Evolutionary conservation across 1,140 invertebrate species (phyloP), one percentile per base, ranked within the genome.

Genomic region (Vanessa atalanta): DNA sequence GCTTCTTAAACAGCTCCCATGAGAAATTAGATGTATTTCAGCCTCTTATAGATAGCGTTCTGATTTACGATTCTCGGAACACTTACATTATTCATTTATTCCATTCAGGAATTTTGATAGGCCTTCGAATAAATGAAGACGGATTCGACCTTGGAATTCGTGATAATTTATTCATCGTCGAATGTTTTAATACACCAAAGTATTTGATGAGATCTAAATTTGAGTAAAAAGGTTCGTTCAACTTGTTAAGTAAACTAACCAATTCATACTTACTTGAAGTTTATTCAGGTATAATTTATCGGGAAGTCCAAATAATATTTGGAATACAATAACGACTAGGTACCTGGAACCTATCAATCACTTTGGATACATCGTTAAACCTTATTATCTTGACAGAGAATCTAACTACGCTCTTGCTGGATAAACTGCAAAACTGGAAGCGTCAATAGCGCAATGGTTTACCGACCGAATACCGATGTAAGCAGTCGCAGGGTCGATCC

Each of bases 21-120:
- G 75, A 73, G 75, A 73, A 66, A 70, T 77, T 73, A 73, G 48
- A 55, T 73, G 68, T 70, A 73, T 66, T 67, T 70, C 65, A 48
- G 47, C 16, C n/a, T 47, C 65, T 68, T 73, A 55, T 68, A 53
- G 65, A 47, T 63, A 68, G 53, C 60, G 65, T 64, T 37, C 57
- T 74, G 68, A 70, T 70, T 70, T 63, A 70, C 47, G 8, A 50
- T 31, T 20, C 47, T 37, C 47, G 43, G 43, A 61, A 53, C 47
- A 69, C 67, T 47, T 26, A 60, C 43, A 61, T 69, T 69, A 69
- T 70, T 63, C 57, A 61, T 57, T 50, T 70, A 70, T 31, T 23
- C n/a, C 16, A 47, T 69, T 68, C 55, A 60, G 7, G 53, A 47
- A 69, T 69, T 60, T 61, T 57, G 43, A 69, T 15, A 26, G 53